Percentiles rank a stretch among this genome's conserved stretches.
Evolutionary conservation across 2,797 vertebrate genomes (phyloP).

Genomic region (Trachurus trachurus): DNA sequence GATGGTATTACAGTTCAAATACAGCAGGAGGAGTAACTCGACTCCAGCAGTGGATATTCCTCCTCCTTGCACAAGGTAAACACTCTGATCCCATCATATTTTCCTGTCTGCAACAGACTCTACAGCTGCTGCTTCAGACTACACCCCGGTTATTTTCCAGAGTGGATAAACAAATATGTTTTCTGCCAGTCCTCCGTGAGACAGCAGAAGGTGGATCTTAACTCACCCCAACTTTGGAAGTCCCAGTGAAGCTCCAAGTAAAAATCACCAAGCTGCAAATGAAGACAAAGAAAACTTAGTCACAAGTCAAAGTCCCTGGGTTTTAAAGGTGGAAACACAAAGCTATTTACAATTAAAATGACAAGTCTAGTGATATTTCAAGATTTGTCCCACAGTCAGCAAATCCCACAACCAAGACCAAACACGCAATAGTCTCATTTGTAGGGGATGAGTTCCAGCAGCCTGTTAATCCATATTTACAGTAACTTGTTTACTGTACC

Average conservation of each 20-base stretch:
- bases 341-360: neutral
- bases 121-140: neutral
- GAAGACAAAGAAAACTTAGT: constrained; percentile 34
- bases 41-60: constrained; percentile 23
- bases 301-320: neutral
- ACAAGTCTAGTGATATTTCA: neutral
- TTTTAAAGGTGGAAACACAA: neutral
- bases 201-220: neutral
- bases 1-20: constrained; percentile 15
- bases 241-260: constrained; percentile 99
- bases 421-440: neutral
- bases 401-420: neutral
- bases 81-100: constrained; percentile 7
- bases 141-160: constrained; percentile 1
- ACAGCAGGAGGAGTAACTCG: constrained; percentile 66
- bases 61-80: constrained; percentile 10
- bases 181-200: neutral
- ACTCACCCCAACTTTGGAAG: constrained; percentile 99
- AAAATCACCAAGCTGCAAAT: constrained; percentile 96
- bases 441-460: neutral
- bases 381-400: neutral
- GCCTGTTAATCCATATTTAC: neutral
- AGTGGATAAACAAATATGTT: neutral
- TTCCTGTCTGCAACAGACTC: neutral
- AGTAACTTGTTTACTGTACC: neutral